phyloP scores from a whole-genome alignment of 2,113 vertebrate species.

The Megaleporinus macrocephalus region DNA sequence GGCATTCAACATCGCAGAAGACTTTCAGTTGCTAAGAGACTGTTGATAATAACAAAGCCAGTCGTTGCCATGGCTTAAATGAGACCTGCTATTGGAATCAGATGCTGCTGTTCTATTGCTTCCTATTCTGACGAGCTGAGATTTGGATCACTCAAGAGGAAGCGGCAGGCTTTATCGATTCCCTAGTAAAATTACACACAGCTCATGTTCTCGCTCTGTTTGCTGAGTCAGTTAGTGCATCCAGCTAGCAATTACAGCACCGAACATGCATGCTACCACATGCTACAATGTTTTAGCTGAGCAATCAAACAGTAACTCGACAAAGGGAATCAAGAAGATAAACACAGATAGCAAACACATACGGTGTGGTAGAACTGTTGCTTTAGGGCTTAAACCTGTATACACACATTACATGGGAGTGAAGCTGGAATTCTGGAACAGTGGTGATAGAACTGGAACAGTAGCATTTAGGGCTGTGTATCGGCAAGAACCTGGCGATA shows the following conservation, averaged over 20 bases:
- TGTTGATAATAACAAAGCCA: conserved; percentile 69
- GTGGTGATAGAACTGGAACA: no score
- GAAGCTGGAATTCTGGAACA: no score
- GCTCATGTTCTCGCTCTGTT: neutral
- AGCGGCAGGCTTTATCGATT: conserved; percentile 42
- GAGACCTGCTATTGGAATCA: conserved; percentile 58
- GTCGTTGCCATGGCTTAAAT: conserved; percentile 63
- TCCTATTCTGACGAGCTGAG: conserved; percentile 14
- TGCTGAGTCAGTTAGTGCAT: neutral
- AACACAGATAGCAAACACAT: neutral
- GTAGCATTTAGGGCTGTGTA: no score
- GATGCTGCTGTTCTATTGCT: conserved; percentile 48
- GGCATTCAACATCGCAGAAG: conserved; percentile 54
- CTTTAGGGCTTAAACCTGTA: no score
- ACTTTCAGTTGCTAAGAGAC: conserved; percentile 76
- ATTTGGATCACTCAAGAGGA: neutral
- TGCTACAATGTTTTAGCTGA: neutral
- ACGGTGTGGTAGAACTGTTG: no score
- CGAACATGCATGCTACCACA: neutral
- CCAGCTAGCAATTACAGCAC: neutral
- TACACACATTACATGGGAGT: no score
- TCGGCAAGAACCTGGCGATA: no score
- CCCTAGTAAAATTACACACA: neutral
- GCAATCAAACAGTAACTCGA: neutral
- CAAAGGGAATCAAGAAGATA: neutral